Base-by-base conservation (phyloP, 2,797 vertebrate genomes). In the Morelia viridis region DNA sequence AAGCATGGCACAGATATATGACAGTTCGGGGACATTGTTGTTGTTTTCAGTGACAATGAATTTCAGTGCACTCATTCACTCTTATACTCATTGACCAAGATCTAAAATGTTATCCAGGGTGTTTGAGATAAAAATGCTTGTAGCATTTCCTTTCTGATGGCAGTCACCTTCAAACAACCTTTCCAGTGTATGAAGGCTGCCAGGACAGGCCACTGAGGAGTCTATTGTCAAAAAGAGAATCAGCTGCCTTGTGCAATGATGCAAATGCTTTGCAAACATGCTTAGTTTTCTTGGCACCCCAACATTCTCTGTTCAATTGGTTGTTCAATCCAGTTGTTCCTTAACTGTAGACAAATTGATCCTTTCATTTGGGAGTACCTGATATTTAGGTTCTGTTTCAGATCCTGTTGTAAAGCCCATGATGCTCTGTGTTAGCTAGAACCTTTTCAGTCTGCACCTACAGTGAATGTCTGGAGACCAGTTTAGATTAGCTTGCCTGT, bases 21-120 rank as follows among this genome's bases (percentile, higher is more conserved):
- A 46, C 19, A 15, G 9, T 60, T 46, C 57, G n/a, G 4, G 89
- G 15, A 3, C 35, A 61, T 46, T 10, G 2, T 0, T 35, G 76
- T 19, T 65, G 24, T 87, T 50, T 62, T 92, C 28, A 93, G 57
- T 71, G 31, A 35, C 41, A 0, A 0, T 53, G 12, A 6, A 9
- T 91, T 92, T 93, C 4, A 58, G 24, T 53, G 50, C 24, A 87
- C 90, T 24, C 71, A 93, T 84, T 90, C 89, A 24, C 93, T 53
- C 35, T 41, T 0, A 0, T 15, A 50, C 41, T 50, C 19, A 83
- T 83, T 83, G 19, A 8, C 7, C 35, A 26, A 3, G 19, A 83
- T 83, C 19, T 10, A 83, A 83, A 35, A 15, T 15, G 31, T 19
- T 50, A 50, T 7, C 50, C 50, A 50, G 4, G 50, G 50, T 50